Evolutionary conservation across 2,113 vertebrate genomes (phyloP), one percentile per base, ranked within the genome.

Genomic region (Antechinus stuartii): DNA sequence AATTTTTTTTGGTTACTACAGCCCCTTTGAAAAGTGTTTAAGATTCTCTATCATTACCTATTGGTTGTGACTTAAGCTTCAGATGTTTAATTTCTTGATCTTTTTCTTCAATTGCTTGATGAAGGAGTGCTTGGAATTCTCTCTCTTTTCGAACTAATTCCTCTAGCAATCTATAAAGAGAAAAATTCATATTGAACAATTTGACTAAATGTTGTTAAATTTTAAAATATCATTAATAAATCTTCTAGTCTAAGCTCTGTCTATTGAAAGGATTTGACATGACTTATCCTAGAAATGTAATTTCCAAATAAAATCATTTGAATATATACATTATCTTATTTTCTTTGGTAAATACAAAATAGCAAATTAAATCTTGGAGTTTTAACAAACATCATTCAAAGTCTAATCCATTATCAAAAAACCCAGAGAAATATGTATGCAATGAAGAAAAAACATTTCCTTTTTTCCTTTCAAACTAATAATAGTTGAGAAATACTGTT

Each of bases 31-130:
- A 76, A 24, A 54, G 1, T 27, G 47, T 91, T 90, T 84, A 93
- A 93, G 95, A 92, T 49, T 49, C 49, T 49, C 49, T 49, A 49
- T 49, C 49, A 49, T 49, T 92, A 99, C 99, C 99, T 98, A 98
- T 98, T 91, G 99, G 98, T 95, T 99, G 98, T 94, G 99, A 99
- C 96, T 99, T 99, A 94, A 99, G 98, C 98, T 98, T 99, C 97
- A 99, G 98, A 94, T 99, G 98, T 98, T 98, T 99, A 98, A 99
- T 99, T 98, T 99, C 99, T 96, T 99, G 99, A 92, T 99, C 99
- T 97, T 99, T 99, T 98, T 99, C 99, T 97, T 99, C 99, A 98
- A 99, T 99, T 96, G 99, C 99, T 97, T 99, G 99, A 97, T 99
- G 99, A 96, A 99, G 98, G 89, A 99, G 98, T 95, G 98, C 98